Evolutionary conservation across 2,888 invertebrate species (phyloP).

Genomic region (Andrena trimmerana): DNA sequence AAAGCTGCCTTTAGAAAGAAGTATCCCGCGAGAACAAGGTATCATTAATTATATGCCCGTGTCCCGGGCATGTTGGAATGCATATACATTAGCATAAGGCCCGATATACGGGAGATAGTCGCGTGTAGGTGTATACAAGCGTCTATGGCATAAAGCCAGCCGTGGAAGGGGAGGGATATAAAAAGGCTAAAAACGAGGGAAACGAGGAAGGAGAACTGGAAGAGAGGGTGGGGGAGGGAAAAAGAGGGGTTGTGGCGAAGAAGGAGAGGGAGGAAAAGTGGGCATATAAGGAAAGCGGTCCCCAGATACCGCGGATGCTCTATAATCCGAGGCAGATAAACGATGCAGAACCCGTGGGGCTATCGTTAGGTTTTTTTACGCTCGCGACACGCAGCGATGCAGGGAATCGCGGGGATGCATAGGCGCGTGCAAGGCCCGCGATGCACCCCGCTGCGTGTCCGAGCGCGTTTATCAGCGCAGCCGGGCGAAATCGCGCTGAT

Average conservation of each 20-base stretch:
- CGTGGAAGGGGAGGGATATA: neutral
- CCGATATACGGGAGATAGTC: conserved; percentile 56
- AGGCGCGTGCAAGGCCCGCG: conserved; percentile 28
- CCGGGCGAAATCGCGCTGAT: conserved; percentile 38
- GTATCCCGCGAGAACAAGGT: conserved; percentile 54
- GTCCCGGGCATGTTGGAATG: conserved; percentile 58
- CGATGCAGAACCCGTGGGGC: conserved; percentile 50
- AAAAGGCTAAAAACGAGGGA: conserved; percentile 16
- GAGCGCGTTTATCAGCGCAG: conserved; percentile 48
- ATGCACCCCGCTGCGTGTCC: conserved; percentile 27
- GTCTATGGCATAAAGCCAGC: conserved; percentile 17
- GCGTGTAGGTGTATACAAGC: conserved; percentile 63
- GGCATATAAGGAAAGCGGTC: conserved; percentile 49
- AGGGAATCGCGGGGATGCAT: conserved; percentile 17
- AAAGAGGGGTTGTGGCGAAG: neutral
- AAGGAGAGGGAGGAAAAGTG: conserved; percentile 23
- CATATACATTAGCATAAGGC: conserved; percentile 71
- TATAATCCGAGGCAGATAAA: conserved; percentile 56
- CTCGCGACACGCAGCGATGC: conserved; percentile 7
- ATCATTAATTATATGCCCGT: conserved; percentile 63
- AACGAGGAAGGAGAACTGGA: conserved; percentile 15
- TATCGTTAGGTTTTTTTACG: conserved; percentile 42
- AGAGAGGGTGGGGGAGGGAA: neutral
- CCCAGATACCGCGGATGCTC: conserved; percentile 51
- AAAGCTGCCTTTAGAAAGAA: conserved; percentile 43